Base-by-base conservation (phyloP, 2,113 vertebrate genomes). In the Ibidorhyncha struthersii region DNA sequence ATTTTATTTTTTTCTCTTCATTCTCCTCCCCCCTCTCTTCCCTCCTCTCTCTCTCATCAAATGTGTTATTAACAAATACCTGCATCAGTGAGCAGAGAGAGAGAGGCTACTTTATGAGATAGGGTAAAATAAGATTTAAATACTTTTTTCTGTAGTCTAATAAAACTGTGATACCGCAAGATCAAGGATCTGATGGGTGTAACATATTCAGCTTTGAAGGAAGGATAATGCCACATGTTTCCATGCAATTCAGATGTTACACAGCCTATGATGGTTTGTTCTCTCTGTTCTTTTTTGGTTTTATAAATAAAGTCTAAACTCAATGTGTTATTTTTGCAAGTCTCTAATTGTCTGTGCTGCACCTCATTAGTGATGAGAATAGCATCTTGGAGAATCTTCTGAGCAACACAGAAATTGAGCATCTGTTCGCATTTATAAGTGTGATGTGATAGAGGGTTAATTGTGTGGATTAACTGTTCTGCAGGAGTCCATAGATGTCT, bases 381-480 rank as follows among this genome's bases (percentile, higher is more conserved):
- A 93, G 56, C 66, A 80, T 86, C 78, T 92, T 86, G 88, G 82
- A 91, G 84, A 56, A 82, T 91, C 93, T 91, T 94, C 83, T 85
- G 70, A 96, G 82, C 56, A 82, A 6, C 73, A 23, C 61, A 78
- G 73, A 84, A 76, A 29, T 1, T 27, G 56, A 96, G 74, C 78
- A 80, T 70, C 87, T 86, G 87, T 85, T 95, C 0, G 0, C 62
- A 73, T 85, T 94, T 90, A 38, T 38, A 56, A 56, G 61, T 52
- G 56, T 80, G 78, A 56, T 94, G 65, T 79, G 95, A 73, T 59
- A 47, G 77, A 79, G 78, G 73, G 90, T 95, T 95, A 90, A 90
- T 76, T 95, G 92, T 69, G 25, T 32, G 87, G 84, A 97, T 96
- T 91, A 94, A 82, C 69, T 87, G 89, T 93, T 94, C 82, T 80